A percentile compares a stretch with the other conserved stretches of the same genome.
phyloP scores from a whole-genome alignment of 2,797 vertebrate species.

The Helicolenus hilgendorfi region DNA sequence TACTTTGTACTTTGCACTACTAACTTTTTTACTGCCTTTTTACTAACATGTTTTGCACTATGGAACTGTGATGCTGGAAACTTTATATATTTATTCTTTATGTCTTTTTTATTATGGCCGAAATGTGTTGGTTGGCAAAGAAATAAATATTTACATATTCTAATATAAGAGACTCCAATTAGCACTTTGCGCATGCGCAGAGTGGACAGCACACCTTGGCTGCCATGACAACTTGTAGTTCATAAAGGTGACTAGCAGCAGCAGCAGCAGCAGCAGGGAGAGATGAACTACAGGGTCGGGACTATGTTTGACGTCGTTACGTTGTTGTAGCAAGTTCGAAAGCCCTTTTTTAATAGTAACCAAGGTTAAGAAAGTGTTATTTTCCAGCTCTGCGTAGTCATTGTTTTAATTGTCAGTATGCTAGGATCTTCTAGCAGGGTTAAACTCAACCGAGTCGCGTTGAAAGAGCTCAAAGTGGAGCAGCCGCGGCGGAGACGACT shows the following conservation, averaged over 20 bases:
- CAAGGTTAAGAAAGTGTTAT: background rate
- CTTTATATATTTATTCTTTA: no score
- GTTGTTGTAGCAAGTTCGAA: background rate
- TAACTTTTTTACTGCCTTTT: no score
- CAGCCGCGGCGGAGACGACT: conserved; percentile 34
- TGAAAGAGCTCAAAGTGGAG: conserved; percentile 33
- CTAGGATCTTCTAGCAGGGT: conserved; percentile 41
- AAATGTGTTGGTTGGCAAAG: no score
- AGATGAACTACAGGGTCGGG: fast-evolving
- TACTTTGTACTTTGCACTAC: no score
- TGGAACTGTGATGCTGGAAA: no score
- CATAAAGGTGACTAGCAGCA: fast-evolving
- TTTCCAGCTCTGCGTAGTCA: fast-evolving
- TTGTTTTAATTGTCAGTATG: conserved; percentile 42
- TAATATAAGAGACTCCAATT: background rate
- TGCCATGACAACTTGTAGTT: background rate
- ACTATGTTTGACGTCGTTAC: fast-evolving
- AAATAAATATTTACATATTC: no score
- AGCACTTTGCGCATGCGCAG: conserved; percentile 42
- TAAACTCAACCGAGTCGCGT: conserved; percentile 54
- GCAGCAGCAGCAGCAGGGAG: fast-evolving
- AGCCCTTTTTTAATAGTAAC: background rate
- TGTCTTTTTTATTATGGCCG: background rate
- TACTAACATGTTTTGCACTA: no score
- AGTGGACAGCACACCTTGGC: background rate